A percentile compares a stretch with the other conserved stretches of the same genome.
phyloP scores from a whole-genome alignment of 2,113 vertebrate genomes.

The Lipotes vexillifer region DNA sequence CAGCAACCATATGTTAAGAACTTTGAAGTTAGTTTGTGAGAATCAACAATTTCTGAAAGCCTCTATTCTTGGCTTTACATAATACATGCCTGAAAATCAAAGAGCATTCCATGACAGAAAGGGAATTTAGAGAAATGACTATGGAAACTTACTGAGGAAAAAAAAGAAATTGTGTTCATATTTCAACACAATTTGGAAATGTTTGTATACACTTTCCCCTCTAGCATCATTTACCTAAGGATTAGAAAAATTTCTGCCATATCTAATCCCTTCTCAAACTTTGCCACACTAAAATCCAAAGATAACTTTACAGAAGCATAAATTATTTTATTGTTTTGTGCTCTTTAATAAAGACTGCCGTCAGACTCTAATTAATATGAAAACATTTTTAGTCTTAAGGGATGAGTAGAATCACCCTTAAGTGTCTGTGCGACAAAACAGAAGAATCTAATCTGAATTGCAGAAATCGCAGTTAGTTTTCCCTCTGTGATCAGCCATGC shows the following conservation, averaged over 20 bases:
- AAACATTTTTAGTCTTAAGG: not conserved
- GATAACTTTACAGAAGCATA: not conserved
- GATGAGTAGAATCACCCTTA: not conserved
- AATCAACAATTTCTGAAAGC: conserved; percentile 32
- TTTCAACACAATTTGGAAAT: conserved; percentile 13
- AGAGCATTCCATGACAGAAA: not conserved
- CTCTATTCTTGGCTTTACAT: not conserved
- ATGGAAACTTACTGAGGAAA: not conserved
- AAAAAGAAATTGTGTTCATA: not conserved
- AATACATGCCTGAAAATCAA: conserved; percentile 27
- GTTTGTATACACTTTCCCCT: not conserved
- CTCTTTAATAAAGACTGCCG: not conserved
- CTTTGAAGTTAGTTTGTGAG: conserved; percentile 41
- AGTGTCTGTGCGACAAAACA: not conserved
- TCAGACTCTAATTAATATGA: not conserved
- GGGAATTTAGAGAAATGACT: not conserved
- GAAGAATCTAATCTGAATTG: not conserved
- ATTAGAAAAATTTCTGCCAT: not conserved
- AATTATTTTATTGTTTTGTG: not conserved
- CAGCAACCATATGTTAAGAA: conserved; percentile 48
- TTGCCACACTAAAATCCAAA: not conserved
- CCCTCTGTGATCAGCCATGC: not conserved
- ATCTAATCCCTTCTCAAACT: not conserved
- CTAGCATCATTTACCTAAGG: not conserved
- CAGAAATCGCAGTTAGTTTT: not conserved